These are phyloP conservation scores for Neomorphus geoffroyi DNA, from an alignment of 2,797 vertebrate species.

Conservation along the genomic window DNA sequence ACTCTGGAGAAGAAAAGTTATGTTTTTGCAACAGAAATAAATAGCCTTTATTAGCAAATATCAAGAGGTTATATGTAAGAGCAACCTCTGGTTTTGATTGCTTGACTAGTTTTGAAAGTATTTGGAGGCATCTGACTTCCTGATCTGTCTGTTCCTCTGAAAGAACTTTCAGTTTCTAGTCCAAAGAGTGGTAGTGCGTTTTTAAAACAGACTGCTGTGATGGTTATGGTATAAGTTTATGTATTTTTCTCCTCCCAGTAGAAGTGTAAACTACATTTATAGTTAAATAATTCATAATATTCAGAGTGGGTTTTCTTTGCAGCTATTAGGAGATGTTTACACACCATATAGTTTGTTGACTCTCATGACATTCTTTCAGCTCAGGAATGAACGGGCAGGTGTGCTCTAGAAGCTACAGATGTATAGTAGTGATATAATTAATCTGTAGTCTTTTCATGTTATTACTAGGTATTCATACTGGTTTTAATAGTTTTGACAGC, in stretches of 20 bases:
- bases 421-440: not conserved
- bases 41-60: not conserved
- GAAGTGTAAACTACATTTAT: not conserved
- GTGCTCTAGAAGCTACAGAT: not conserved
- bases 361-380: not conserved
- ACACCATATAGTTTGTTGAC: not conserved
- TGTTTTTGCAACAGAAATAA: not conserved
- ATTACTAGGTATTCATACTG: not conserved
- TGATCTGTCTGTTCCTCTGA: not conserved
- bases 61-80: not conserved
- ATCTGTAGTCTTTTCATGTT: not conserved
- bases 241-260: not conserved
- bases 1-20: not conserved
- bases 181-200: not conserved
- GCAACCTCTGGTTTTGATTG: not conserved
- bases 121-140: not conserved
- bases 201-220: not conserved
- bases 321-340: not conserved
- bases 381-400: not conserved
- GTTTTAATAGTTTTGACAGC: not conserved
- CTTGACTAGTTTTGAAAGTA: not conserved
- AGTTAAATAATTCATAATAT: not conserved
- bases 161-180: not conserved
- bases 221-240: not conserved
- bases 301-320: not conserved